phyloP scores from a whole-genome alignment of 23 tunicate genomes.

The Halocynthia roretzi region DNA sequence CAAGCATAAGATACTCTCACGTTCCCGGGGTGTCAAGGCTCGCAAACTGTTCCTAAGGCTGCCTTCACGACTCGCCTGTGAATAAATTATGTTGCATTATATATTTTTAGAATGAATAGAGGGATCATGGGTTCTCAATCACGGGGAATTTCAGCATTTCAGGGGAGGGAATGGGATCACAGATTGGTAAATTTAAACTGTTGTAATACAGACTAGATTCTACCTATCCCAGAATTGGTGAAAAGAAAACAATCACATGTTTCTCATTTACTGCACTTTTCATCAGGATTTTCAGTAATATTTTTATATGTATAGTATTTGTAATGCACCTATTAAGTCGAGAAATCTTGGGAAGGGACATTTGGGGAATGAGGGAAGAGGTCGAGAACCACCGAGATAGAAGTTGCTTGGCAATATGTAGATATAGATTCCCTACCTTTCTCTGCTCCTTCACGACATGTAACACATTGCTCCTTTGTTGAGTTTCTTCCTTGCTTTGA shows the following conservation, averaged over 20 bases:
- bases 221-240: too few relatives aligned
- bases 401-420: neutral
- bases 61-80: constrained; percentile 48
- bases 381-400: too few relatives aligned
- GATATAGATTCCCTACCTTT: constrained; percentile 13
- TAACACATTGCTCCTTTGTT: constrained; percentile 10
- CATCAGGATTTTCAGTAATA: too few relatives aligned
- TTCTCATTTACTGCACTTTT: too few relatives aligned
- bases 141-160: neutral
- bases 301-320: too few relatives aligned
- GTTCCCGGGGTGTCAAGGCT: constrained; percentile 72
- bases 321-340: too few relatives aligned
- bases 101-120: too few relatives aligned
- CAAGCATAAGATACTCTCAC: constrained; percentile 52
- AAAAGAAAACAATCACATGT: too few relatives aligned
- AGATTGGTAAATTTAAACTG: neutral
- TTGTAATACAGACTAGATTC: neutral
- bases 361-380: too few relatives aligned
- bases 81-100: neutral
- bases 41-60: constrained; percentile 39
- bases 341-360: too few relatives aligned
- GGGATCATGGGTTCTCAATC: neutral
- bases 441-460: constrained; percentile 34
- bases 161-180: neutral
- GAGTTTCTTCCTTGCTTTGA: neutral